These are phyloP conservation scores for Drosophila burlai DNA, from an alignment of 1,140 invertebrate species.

Conservation along the genomic window DNA sequence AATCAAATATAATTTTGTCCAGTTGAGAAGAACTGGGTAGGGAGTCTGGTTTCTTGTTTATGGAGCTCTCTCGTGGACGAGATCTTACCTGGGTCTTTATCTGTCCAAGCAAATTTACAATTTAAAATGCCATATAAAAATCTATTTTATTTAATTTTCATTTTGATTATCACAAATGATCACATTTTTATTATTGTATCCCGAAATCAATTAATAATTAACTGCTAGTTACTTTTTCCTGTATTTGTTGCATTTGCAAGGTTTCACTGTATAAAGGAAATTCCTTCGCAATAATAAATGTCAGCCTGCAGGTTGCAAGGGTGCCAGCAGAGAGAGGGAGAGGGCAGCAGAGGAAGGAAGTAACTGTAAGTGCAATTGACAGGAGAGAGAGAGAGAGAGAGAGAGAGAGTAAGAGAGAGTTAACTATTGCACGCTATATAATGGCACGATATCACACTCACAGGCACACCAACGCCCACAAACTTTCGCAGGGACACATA, in stretches of 20 bases:
- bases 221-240: not conserved
- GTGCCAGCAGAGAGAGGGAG: not conserved
- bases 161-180: not conserved
- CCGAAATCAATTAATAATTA: not conserved
- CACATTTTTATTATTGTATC: too few species aligned
- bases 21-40: too few species aligned
- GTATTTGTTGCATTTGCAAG: not conserved
- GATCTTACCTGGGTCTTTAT: not conserved
- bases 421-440: conserved; percentile 22
- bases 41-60: too few species aligned
- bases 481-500: conserved; percentile 33
- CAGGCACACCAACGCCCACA: conserved; percentile 30
- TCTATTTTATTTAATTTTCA: too few species aligned
- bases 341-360: conserved; percentile 3
- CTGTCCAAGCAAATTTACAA: not conserved
- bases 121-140: too few species aligned
- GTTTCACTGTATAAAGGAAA: conserved; percentile 13
- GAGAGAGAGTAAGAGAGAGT: not conserved
- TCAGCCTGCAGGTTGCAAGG: conserved; percentile 8
- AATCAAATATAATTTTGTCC: too few species aligned
- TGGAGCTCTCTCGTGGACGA: too few species aligned
- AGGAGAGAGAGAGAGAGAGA: not conserved
- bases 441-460: conserved; percentile 30
- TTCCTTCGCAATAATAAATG: conserved; percentile 10
- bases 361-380: conserved; percentile 12